Base-by-base conservation (phyloP, 1,140 invertebrate genomes). In the Pseudomyrmex concolor region DNA sequence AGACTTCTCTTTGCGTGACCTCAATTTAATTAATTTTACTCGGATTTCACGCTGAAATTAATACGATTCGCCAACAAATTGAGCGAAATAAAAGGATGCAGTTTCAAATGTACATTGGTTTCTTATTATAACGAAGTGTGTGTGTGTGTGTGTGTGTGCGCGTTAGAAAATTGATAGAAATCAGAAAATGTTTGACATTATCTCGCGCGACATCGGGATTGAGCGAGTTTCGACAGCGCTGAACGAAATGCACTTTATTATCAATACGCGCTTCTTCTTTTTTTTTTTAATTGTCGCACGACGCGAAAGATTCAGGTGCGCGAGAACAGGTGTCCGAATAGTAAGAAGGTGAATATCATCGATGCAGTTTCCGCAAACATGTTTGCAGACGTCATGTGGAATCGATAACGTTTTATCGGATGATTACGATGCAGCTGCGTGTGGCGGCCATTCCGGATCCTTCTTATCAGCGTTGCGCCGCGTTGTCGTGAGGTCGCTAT, bases 361-460 rank as follows among this genome's bases (percentile, higher is more conserved):
- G 63, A 43, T 70, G 78, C 84, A 77, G 66, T 48, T 17, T n/a
- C 9, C 64, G 83, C 85, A 87, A 88, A 89, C 68, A 88, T 85
- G 88, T 85, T 89, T 83, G 86, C 78, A 83, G 73, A 80, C 86
- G 62, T 63, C 15, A 67, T 43, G 60, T 66, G 15, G 62, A 25
- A 63, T 19, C 74, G 87, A 89, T 89, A 89, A 83, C 72, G 77
- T 57, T 81, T 19, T 19, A n/a, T 34, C 48, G 64, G 25, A 85
- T 88, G 48, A 66, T 72, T 84, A 81, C 86, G 83, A 59, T 82
- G 86, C 83, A 87, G 85, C 86, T 78, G 86, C 60, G 72, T 59
- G 25, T 17, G 48, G 45, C 50, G 60, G 19, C 57, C 25, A 19
- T 10, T 54, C 64, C 19, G 63, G 50, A 86, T 83, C 84, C 45